phyloP scores from a whole-genome alignment of 2,888 invertebrate genomes.

The Chrysina gloriosa region DNA sequence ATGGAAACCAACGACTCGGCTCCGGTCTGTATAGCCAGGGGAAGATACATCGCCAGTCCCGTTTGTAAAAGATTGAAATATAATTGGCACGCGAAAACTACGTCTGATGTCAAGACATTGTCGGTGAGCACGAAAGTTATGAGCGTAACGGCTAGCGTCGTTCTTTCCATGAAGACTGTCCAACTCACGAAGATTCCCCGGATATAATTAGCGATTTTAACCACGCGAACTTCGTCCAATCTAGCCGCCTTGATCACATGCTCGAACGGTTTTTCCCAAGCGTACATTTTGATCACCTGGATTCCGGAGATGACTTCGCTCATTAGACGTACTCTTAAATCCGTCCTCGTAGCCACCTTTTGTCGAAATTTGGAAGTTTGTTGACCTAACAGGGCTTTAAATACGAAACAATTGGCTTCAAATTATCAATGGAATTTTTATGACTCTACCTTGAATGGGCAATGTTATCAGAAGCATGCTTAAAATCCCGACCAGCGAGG shows the following conservation, averaged over 20 bases:
- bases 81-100: conserved; percentile 61
- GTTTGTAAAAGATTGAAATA: conserved; percentile 66
- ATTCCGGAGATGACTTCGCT: conserved; percentile 77
- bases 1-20: conserved; percentile 71
- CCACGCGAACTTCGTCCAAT: conserved; percentile 43
- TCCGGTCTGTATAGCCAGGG: conserved; percentile 68
- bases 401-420: too few species aligned
- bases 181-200: conserved; percentile 75
- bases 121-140: conserved; percentile 78
- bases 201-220: conserved; percentile 67
- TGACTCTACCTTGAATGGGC: conserved; percentile 57
- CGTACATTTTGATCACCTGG: conserved; percentile 79
- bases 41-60: conserved; percentile 71
- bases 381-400: conserved; percentile 67
- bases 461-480: conserved; percentile 67
- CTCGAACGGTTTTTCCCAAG: conserved; percentile 76
- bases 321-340: conserved; percentile 75
- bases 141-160: conserved; percentile 82
- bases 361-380: conserved; percentile 70
- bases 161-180: conserved; percentile 84
- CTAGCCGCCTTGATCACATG: conserved; percentile 47
- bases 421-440: neutral
- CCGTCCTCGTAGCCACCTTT: conserved; percentile 65
- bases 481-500: conserved; percentile 72
- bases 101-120: conserved; percentile 68